These are phyloP conservation scores for Belgica antarctica DNA, from an alignment of 2,888 invertebrate genomes.

Conservation along the genomic window DNA sequence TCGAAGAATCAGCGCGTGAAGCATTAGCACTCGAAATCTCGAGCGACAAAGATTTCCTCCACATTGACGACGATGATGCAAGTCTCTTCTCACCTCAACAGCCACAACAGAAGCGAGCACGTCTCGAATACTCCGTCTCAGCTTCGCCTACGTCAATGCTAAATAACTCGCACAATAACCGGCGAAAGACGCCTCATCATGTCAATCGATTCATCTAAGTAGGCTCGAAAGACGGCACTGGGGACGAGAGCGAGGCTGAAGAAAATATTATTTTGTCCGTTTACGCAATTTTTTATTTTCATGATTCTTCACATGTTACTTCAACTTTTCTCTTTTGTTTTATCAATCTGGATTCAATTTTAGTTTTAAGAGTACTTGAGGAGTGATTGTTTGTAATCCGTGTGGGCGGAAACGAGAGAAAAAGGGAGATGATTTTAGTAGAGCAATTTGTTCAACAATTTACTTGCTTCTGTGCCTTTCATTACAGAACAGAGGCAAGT, in stretches of 20 bases:
- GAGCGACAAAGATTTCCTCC: slow-evolving; percentile 61
- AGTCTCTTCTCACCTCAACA: slow-evolving; percentile 39
- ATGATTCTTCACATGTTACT: neutral
- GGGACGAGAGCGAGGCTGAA: neutral
- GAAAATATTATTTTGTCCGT: neutral
- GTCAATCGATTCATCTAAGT: slow-evolving; percentile 55
- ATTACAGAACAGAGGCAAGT: neutral
- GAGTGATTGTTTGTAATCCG: neutral
- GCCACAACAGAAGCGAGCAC: slow-evolving; percentile 51
- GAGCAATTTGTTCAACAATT: slow-evolving; percentile 32
- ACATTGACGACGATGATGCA: slow-evolving; percentile 61
- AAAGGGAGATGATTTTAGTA: too few relatives aligned
- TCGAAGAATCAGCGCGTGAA: slow-evolving; percentile 60
- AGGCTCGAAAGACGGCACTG: neutral
- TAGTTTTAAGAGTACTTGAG: neutral
- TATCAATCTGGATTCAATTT: too few relatives aligned
- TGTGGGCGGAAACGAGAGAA: neutral
- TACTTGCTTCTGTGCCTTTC: neutral
- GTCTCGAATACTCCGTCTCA: slow-evolving; percentile 56
- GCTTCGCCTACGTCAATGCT: slow-evolving; percentile 55
- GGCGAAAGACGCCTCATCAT: slow-evolving; percentile 64
- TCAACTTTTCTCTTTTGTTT: neutral
- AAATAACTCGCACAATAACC: slow-evolving; percentile 58
- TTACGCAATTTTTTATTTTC: neutral
- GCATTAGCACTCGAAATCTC: slow-evolving; percentile 54